phyloP scores from a whole-genome alignment of 2,113 vertebrate species.

The Onychostoma macrolepis region DNA sequence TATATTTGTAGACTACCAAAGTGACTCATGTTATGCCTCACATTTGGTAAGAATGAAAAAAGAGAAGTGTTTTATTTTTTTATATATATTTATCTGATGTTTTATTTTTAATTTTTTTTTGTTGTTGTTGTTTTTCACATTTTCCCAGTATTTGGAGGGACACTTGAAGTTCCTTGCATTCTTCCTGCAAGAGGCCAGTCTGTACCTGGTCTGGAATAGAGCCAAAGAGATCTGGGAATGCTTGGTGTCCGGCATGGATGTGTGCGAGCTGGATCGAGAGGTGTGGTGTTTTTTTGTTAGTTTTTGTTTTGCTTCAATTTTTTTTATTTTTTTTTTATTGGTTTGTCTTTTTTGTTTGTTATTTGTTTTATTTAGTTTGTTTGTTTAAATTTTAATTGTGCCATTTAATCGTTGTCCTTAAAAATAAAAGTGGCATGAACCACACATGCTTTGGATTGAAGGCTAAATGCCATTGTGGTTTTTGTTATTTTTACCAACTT shows the following conservation, averaged over 20 bases:
- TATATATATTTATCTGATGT: not conserved
- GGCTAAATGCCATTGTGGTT: not conserved
- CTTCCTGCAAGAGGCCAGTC: slow-evolving; percentile 98
- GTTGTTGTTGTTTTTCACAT: slow-evolving; percentile 42
- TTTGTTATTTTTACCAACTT: not conserved
- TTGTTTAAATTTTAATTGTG: not conserved
- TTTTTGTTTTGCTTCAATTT: not conserved
- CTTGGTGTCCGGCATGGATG: slow-evolving; percentile 93
- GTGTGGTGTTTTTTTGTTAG: slow-evolving; percentile 71
- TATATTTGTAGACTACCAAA: not conserved
- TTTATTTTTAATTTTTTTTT: not conserved
- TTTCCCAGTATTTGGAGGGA: slow-evolving; percentile 92
- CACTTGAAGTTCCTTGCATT: slow-evolving; percentile 98
- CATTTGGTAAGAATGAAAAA: not conserved
- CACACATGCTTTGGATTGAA: not conserved
- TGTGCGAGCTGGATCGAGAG: slow-evolving; percentile 96
- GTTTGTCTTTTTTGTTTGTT: not conserved
- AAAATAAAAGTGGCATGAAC: not conserved
- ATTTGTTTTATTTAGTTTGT: not conserved
- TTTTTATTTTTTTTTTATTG: not conserved
- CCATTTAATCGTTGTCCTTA: not conserved
- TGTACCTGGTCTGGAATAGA: slow-evolving; percentile 97
- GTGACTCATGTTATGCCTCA: not conserved
- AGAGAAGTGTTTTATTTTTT: not conserved
- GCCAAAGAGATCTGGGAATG: slow-evolving; percentile 99